Evolutionary conservation across 2,113 vertebrate species (phyloP), one percentile per base, ranked within the genome.

Genomic region (Tragelaphus scriptus): DNA sequence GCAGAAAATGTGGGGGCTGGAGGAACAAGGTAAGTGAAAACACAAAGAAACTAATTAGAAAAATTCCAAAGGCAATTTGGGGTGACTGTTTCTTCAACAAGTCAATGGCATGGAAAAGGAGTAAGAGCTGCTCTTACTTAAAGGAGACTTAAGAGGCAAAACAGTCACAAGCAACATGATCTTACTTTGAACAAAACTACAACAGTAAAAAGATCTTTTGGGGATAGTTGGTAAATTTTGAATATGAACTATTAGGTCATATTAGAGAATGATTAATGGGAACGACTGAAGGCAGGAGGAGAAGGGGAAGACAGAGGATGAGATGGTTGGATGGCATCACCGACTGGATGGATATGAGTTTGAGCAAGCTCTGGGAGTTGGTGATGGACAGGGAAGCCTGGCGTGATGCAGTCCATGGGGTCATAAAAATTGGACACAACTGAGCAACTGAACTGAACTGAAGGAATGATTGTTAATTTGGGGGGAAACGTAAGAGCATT

Each of bases 1-100:
- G 4, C 26, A 88, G 87, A 96, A 91, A 96, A 61, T 63, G 21
- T 9, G 53, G 9, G 56, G 77, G 6, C 49, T 56, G 36, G 32
- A 77, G 21, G 49, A 87, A 65, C 23, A 89, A 84, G 21, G 28
- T 88, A 77, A 75, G 3, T 63, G 28, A 71, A 68, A 85, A 92
- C 47, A 90, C n/a, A 90, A 97, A 95, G 47, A 91, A 79, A 51
- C 25, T 92, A 91, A 68, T 65, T 40, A 56, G 55, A 84, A 94
- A 95, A 91, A 82, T 88, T 25, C 53, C 26, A 90, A 91, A 87
- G 32, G 7, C 68, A 40, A 30, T 25, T 55, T 32, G 19, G 65
- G n/a, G n/a, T 40, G 49, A 77, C 44, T 90, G 14, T 71, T 89
- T 71, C 44, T 84, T 94, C 68, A 85, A 40, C n/a, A 82, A 95